A percentile compares a stretch with the other conserved stretches of the same genome.
Evolutionary conservation across 1,140 invertebrate species (phyloP).

Genomic region (Drosophila albomicans): DNA sequence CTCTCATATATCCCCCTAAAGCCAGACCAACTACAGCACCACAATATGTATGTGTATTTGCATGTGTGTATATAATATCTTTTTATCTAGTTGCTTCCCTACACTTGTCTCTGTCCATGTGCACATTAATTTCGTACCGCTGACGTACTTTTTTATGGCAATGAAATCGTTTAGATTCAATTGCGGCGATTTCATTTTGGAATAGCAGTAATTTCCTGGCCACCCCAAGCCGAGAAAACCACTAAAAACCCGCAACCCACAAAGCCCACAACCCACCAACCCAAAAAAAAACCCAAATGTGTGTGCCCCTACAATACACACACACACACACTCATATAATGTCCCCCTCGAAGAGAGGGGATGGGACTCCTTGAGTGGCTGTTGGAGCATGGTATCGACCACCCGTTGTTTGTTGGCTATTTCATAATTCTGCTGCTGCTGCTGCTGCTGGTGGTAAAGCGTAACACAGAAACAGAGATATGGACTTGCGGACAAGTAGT

Average conservation of each 20-base stretch:
- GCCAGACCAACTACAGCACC: background rate
- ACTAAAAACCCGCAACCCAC: slow-evolving; percentile 34
- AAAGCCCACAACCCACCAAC: slow-evolving; percentile 35
- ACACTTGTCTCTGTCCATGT: slow-evolving; percentile 10
- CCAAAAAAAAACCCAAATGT: slow-evolving; percentile 14
- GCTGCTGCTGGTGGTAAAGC: slow-evolving; percentile 32
- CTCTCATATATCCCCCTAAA: background rate
- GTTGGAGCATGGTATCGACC: slow-evolving; percentile 19
- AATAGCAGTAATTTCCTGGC: slow-evolving; percentile 80
- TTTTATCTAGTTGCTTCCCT: slow-evolving; percentile 3
- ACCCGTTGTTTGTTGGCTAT: slow-evolving; percentile 58
- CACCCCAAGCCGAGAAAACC: slow-evolving; percentile 48
- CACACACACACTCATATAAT: slow-evolving; percentile 2
- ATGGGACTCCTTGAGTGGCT: slow-evolving; percentile 1
- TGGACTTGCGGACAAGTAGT: slow-evolving; percentile 22
- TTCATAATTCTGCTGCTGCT: slow-evolving; percentile 69
- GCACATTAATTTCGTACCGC: slow-evolving; percentile 38
- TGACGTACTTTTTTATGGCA: slow-evolving; percentile 71
- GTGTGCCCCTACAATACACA: slow-evolving; percentile 22
- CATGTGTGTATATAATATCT: background rate
- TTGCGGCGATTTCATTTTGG: slow-evolving; percentile 80
- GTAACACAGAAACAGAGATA: slow-evolving; percentile 25
- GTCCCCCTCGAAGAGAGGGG: background rate
- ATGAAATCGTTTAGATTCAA: slow-evolving; percentile 82
- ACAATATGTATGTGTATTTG: slow-evolving; percentile 7